phyloP scores from a whole-genome alignment of 2,888 invertebrate genomes.

The Myopa testacea region DNA sequence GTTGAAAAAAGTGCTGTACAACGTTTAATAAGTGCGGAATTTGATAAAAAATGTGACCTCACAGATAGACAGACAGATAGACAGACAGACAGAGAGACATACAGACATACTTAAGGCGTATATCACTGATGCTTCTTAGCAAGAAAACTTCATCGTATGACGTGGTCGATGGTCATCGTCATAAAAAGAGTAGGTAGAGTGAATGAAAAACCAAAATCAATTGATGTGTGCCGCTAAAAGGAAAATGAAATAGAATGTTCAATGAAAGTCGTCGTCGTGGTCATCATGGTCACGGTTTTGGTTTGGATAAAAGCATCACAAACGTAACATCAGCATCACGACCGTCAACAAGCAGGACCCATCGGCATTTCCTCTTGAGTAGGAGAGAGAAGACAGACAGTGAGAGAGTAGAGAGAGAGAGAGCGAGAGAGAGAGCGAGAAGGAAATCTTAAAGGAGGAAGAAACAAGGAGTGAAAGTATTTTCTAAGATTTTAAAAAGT shows the following conservation, averaged over 20 bases:
- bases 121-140: too few species aligned
- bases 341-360: too few species aligned
- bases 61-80: background rate
- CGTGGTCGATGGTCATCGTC: background rate
- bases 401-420: background rate
- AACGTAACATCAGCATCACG: too few species aligned
- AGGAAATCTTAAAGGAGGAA: background rate
- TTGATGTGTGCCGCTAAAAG: too few species aligned
- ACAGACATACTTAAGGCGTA: too few species aligned
- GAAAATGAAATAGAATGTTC: conserved; percentile 6
- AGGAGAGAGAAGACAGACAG: too few species aligned
- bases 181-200: background rate
- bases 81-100: background rate
- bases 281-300: too few species aligned
- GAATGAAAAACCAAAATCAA: background rate
- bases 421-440: background rate
- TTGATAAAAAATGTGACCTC: background rate
- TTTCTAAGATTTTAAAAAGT: conserved; percentile 24
- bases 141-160: too few species aligned
- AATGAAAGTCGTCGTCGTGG: conserved; percentile 27
- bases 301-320: too few species aligned
- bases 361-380: too few species aligned
- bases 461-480: background rate
- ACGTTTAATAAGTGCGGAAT: background rate
- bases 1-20: background rate